Conservation (phyloP, 35 echinoderm and acorn worm genomes). For the Hemicentrotus pulcherrimus region DNA sequence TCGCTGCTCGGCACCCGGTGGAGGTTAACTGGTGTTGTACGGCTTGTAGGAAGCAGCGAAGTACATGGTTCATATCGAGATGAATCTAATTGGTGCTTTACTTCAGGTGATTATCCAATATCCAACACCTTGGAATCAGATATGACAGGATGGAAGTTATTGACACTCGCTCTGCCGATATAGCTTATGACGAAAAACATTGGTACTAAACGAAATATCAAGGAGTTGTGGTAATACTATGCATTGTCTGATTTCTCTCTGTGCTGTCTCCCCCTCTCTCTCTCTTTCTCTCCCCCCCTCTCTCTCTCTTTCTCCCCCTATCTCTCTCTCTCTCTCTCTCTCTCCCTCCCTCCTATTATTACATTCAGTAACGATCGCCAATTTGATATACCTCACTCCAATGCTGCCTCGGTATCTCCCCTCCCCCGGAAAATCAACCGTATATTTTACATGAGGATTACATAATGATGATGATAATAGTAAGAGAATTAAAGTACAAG, state of each 20-base stretch:
- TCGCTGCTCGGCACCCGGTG: background rate
- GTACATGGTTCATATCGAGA: background rate
- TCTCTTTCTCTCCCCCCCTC: background rate
- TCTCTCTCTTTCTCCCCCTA: background rate
- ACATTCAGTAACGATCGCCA: too few relatives aligned
- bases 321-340: background rate
- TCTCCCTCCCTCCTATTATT: background rate
- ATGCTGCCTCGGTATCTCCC: too few relatives aligned
- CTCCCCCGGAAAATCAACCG: too few relatives aligned
- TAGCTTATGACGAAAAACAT: background rate
- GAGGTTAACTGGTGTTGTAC: background rate
- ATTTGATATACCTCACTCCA: too few relatives aligned
- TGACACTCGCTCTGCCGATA: background rate
- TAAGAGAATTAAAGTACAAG: too few relatives aligned
- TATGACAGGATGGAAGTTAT: background rate
- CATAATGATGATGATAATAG: too few relatives aligned
- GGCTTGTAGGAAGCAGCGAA: background rate
- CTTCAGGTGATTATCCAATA: conserved; percentile 29
- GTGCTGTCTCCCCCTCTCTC: too few relatives aligned
- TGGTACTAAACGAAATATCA: background rate
- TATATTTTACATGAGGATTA: too few relatives aligned
- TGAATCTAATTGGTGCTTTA: conserved; percentile 31
- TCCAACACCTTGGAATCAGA: background rate
- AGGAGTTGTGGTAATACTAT: background rate
- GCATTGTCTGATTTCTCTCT: background rate